Percentiles rank a stretch among this genome's conserved stretches.
These are phyloP conservation scores for Delichon dasypus DNA, from an alignment of 2,797 vertebrate genomes.

Conservation along the genomic window DNA sequence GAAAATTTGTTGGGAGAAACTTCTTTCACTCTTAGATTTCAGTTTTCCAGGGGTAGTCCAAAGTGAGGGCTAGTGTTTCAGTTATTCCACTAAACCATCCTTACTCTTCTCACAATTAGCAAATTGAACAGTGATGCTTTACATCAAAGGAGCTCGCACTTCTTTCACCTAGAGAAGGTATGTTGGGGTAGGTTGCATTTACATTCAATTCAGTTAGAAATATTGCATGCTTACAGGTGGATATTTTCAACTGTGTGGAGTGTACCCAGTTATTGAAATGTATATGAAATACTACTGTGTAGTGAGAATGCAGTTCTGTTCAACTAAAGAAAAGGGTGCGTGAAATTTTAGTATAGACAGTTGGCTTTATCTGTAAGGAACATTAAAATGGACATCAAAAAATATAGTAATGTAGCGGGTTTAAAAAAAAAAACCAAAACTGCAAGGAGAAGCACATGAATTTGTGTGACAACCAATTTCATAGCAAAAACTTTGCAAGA, in stretches of 20 bases:
- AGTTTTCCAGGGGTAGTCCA: not conserved
- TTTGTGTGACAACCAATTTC: slow-evolving; percentile 78
- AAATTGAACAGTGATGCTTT: not conserved
- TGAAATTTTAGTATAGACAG: slow-evolving; percentile 74
- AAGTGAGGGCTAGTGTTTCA: not conserved
- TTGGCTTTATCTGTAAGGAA: slow-evolving; percentile 80
- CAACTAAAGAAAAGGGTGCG: slow-evolving; percentile 69
- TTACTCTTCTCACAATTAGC: not conserved
- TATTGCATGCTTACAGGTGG: slow-evolving; percentile 58
- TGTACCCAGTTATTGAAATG: slow-evolving; percentile 70
- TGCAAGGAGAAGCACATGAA: slow-evolving; percentile 64
- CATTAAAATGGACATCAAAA: slow-evolving; percentile 80
- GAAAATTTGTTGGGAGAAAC: not conserved
- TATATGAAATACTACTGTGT: slow-evolving; percentile 64
- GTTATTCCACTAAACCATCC: not conserved
- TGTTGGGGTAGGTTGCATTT: slow-evolving; percentile 47
- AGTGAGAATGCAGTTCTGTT: slow-evolving; percentile 69
- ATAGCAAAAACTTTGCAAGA: slow-evolving; percentile 76
- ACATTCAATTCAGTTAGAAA: slow-evolving; percentile 72
- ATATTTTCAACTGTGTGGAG: slow-evolving; percentile 70
- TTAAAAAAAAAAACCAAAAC: slow-evolving; percentile 5
- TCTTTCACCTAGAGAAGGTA: not conserved
- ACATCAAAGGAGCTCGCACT: not conserved
- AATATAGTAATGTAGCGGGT: slow-evolving; percentile 65
- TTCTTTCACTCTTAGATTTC: not conserved